Percentiles rank a stretch among this genome's conserved stretches.
phyloP scores from a whole-genome alignment of 2,888 invertebrate species.

The Drosophila aldrichi region DNA sequence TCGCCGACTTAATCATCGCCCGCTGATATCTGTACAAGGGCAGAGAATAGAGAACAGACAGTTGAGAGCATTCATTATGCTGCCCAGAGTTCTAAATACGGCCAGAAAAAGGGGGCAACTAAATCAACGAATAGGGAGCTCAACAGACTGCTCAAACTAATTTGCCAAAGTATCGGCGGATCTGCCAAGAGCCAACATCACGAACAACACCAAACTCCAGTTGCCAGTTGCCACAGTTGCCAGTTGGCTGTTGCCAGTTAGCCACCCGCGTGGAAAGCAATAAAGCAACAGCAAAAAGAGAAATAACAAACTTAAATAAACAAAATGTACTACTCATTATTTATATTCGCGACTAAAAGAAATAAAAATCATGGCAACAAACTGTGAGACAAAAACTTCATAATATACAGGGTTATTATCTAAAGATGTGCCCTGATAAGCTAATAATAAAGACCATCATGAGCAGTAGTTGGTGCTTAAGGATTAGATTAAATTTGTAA shows the following conservation, averaged over 20 bases:
- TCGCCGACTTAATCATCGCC: conserved; percentile 70
- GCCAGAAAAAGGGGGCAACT: conserved; percentile 18
- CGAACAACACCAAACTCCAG: conserved; percentile 30
- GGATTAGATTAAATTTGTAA: not conserved
- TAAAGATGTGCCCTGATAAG: not conserved
- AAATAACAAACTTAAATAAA: conserved; percentile 78
- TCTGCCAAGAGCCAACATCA: conserved; percentile 42
- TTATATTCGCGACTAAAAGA: conserved; percentile 68
- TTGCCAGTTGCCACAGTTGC: conserved; percentile 21
- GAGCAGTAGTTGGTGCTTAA: not conserved
- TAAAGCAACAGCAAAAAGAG: conserved; percentile 63
- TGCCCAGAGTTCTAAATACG: not conserved
- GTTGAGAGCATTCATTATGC: conserved; percentile 39
- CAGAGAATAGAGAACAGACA: conserved; percentile 31
- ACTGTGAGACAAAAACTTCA: conserved; percentile 54
- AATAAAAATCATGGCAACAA: conserved; percentile 64
- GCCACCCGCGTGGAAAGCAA: conserved; percentile 78
- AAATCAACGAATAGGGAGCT: conserved; percentile 24
- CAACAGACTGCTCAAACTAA: conserved; percentile 69
- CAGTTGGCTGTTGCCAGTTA: conserved; percentile 38
- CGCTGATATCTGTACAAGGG: conserved; percentile 53
- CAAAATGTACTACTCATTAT: conserved; percentile 79
- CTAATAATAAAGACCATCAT: not conserved
- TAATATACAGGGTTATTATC: conserved; percentile 54
- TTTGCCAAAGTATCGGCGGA: conserved; percentile 71